Evolutionary conservation across 2,797 vertebrate species (phyloP).

Genomic region (Avahi laniger): DNA sequence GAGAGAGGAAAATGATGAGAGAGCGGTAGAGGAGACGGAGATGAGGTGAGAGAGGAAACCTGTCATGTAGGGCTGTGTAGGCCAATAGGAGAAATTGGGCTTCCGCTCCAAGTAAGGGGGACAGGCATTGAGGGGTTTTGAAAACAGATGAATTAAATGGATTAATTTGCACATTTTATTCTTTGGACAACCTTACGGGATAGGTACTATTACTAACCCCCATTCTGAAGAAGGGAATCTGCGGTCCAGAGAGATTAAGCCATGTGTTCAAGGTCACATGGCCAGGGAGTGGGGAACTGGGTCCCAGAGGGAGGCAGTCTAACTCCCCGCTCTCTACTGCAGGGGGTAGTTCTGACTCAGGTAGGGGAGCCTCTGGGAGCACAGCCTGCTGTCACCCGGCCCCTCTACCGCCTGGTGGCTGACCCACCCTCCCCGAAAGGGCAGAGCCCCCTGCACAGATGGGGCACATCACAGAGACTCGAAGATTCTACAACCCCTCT

Average conservation of each 20-base stretch:
- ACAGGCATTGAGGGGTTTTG: background rate
- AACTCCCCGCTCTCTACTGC: background rate
- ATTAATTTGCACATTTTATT: background rate
- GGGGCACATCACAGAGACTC: background rate
- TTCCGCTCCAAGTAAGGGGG: background rate
- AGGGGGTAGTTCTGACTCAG: background rate
- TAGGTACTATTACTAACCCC: background rate
- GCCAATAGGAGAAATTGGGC: background rate
- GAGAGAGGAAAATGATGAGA: background rate
- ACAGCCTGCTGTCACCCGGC: background rate
- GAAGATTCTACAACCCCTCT: background rate
- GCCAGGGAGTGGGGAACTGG: background rate
- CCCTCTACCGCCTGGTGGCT: background rate
- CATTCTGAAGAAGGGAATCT: background rate
- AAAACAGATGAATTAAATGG: background rate
- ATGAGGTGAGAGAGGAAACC: background rate
- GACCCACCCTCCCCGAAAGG: background rate
- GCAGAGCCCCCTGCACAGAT: background rate
- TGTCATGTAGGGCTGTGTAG: background rate
- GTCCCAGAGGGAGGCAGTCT: background rate
- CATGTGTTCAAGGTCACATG: background rate
- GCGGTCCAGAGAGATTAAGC: background rate
- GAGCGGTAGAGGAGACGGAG: background rate
- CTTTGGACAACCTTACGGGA: background rate
- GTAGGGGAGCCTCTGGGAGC: background rate